Evolutionary conservation across 2,888 invertebrate genomes (phyloP).

Genomic region (Tribolium freemani): DNA sequence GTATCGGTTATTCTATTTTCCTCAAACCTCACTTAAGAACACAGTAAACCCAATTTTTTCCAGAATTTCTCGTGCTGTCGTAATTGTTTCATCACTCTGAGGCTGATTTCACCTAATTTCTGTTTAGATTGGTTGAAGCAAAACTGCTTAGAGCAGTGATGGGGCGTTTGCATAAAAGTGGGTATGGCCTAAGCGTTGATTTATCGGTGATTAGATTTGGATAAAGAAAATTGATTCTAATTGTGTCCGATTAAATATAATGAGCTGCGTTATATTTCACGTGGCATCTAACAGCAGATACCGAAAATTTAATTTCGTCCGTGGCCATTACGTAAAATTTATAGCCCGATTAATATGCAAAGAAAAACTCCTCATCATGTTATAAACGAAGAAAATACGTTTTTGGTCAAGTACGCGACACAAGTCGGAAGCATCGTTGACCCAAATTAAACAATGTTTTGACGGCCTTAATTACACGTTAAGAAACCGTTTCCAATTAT

Average conservation of each 20-base stretch:
- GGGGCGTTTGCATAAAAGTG: not conserved
- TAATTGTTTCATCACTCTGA: too few relatives aligned
- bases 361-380: slow-evolving; percentile 32
- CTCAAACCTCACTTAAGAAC: too few relatives aligned
- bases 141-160: too few relatives aligned
- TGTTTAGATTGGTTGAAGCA: too few relatives aligned
- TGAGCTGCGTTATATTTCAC: slow-evolving; percentile 46
- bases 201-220: slow-evolving; percentile 50
- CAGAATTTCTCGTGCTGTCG: too few relatives aligned
- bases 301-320: slow-evolving; percentile 48
- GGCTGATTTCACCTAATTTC: too few relatives aligned
- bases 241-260: slow-evolving; percentile 52
- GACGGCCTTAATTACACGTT: slow-evolving; percentile 38
- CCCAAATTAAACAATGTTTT: slow-evolving; percentile 33
- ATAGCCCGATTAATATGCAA: slow-evolving; percentile 42
- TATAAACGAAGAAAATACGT: slow-evolving; percentile 22
- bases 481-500: slow-evolving; percentile 38
- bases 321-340: slow-evolving; percentile 36
- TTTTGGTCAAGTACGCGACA: slow-evolving; percentile 21
- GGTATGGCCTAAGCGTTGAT: slow-evolving; percentile 41
- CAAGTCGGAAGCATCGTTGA: slow-evolving; percentile 14
- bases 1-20: too few relatives aligned
- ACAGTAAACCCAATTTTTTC: too few relatives aligned
- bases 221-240: slow-evolving; percentile 55
- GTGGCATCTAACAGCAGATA: slow-evolving; percentile 36